Evolutionary conservation across 2,113 vertebrate species (phyloP), one percentile per base, ranked within the genome.

Genomic region (Myocastor coypus): DNA sequence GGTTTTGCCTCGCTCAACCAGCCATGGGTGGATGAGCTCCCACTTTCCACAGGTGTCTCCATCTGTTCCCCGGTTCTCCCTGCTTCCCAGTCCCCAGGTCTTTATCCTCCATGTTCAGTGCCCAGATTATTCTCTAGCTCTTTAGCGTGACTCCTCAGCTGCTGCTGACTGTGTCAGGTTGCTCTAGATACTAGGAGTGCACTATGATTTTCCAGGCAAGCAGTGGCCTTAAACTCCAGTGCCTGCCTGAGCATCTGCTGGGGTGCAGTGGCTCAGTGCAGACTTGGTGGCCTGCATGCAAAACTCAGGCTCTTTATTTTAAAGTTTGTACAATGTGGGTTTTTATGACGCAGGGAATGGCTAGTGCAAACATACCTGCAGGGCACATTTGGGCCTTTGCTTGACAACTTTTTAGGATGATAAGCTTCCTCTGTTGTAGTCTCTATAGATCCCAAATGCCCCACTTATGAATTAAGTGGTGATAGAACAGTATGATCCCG

Each of bases 401-500:
- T 16, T 55, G 52, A 61, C 26, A 78, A 42, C 59, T 55, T 77
- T 9, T 28, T 77, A 63, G 42, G 46, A 61, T 42, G 83, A 26
- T 46, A 95, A 55, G 7, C 14, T 84, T 77, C 55, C 55, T 86
- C 71, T 84, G 34, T 68, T 50, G 12, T 2, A 37, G 42, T 94
- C 87, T 94, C 75, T 64, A 26, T 32, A 90, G 71, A 55, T 85
- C 71, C 94, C 55, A 82, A 59, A 40, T 90, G 78, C 26, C n/a
- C 40, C 30, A 26, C 63, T 83, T 84, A 66, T 61, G 22, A 85
- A 84, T 85, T n/a, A 85, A 88, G 52, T 10, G 13, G 40, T 4
- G 4, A 28, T 92, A 71, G 63, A n/a, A n/a, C 42, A 12, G 2
- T n/a, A 28, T 63, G 82, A 78, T 37, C 59, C 42, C 42, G 16